Base-by-base conservation (phyloP, 2,113 vertebrate genomes). In the Nesoenas mayeri region DNA sequence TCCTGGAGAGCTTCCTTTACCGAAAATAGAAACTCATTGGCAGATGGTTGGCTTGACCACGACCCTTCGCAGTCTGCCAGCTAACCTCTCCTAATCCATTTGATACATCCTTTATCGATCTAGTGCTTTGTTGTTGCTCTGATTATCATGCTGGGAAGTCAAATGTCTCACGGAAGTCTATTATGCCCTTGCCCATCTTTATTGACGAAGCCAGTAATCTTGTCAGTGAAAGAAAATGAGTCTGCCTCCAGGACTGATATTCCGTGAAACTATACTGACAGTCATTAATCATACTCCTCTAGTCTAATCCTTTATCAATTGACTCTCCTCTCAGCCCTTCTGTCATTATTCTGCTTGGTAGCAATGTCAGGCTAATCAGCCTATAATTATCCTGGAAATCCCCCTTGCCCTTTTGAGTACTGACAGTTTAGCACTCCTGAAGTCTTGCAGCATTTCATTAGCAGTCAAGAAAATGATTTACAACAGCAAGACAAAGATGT, bases 331-430 rank as follows among this genome's bases (percentile, higher is more conserved):
- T 88, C 54, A 90, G 88, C 25, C 66, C 28, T 93, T 61, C 79
- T 91, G 79, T 34, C 77, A 65, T 38, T 83, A 82, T 48, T 88
- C 88, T 79, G 58, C 64, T 85, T 62, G 67, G 91, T 94, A 94
- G 85, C 79, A 91, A 83, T 90, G 91, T 93, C 88, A 90, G 85
- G 75, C 82, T 95, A 92, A 96, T 94, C 88, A 92, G 79, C 40
- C 95, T 83, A 85, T 80, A 90, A 96, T 92, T 94, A 90, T 72
- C 90, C 74, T 58, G 79, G 85, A 96, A 91, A 96, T 93, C 64
- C 82, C 82, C 62, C 54, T 93, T 91, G 95, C 36, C 88, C 92
- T 90, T 94, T 73, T 77, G 47, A 94, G 74, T 54, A 72, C 79
- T 85, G 90, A 65, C 50, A 62, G 67, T 85, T 94, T 65, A 91